Base-by-base conservation (phyloP, 92 coral and sea anemone genomes). In the Plumapathes pennacea region DNA sequence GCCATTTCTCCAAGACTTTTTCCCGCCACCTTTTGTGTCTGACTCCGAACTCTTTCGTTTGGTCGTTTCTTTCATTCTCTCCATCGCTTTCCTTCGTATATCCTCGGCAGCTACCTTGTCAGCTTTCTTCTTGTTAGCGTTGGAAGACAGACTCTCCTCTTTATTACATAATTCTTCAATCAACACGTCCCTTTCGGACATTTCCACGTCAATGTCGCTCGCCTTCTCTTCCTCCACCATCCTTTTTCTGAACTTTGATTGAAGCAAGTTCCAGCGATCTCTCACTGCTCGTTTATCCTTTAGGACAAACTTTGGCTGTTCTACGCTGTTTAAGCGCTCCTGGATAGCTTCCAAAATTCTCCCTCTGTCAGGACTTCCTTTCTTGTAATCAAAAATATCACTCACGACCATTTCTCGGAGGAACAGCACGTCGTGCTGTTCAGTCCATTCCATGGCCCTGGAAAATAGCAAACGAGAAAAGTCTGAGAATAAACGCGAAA, bases 361-460 rank as follows among this genome's bases (percentile, higher is more conserved):
- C 25, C 76, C 76, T 42, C 73, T 48, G 58, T 78, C 80, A 13
- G 78, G 73, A 42, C 85, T 71, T 32, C 79, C 85, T 70, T 78
- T 70, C 71, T 69, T 62, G 62, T 32, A 71, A 14, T 34, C 39
- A 39, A 79, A 62, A 19, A 79, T 33, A 31, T 72, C 74, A 17
- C 69, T 65, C 14, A 28, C 57, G 10, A 57, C 28, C 80, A 79
- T 62, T 40, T 80, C 82, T 64, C 52, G 42, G 48, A 74, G 49
- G 31, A 74, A 28, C 43, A 74, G 41, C 32, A 74, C 17, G 25
- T 74, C 82, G 67, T 46, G 75, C 28, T 67, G 40, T 17, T 55
- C 73, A 30, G 81, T 49, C 81, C 73, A 63, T 42, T 74, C 81
- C 81, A 74, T 74, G 32, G 30, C 74, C 44, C 65, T 54, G 54